Evolutionary conservation across 2,113 vertebrate genomes (phyloP).

Genomic region (Rhynchomys soricoides): DNA sequence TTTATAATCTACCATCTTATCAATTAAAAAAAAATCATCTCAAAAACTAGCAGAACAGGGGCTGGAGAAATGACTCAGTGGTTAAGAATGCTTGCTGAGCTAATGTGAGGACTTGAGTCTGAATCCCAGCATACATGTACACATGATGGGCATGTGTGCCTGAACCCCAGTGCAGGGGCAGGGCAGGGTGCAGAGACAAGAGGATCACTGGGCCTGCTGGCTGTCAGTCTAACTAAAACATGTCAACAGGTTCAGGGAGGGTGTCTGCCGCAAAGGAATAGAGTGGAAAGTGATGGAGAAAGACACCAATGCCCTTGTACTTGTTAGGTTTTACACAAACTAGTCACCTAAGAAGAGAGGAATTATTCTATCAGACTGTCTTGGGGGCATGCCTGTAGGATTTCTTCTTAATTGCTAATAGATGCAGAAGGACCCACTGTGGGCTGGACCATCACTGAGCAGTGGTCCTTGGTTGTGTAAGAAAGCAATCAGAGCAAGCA

Average conservation of each 20-base stretch:
- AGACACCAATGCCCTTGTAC: background rate
- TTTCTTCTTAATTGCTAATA: background rate
- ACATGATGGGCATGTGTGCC: too few relatives aligned
- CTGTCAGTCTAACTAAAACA: background rate
- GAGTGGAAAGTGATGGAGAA: background rate
- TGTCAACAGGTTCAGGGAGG: background rate
- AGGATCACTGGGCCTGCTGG: background rate
- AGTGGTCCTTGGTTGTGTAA: background rate
- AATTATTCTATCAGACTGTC: background rate
- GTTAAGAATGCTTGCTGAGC: too few relatives aligned
- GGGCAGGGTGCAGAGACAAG: background rate
- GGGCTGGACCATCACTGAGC: background rate
- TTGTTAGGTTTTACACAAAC: background rate
- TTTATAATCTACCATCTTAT: constrained; percentile 22
- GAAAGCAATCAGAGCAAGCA: background rate
- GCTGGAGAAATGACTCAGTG: too few relatives aligned
- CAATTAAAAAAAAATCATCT: constrained; percentile 58
- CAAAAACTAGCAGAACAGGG: background rate
- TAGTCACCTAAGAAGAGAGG: background rate
- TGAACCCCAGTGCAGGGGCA: background rate
- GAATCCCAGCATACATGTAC: background rate
- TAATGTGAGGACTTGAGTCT: too few relatives aligned
- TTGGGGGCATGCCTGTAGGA: background rate
- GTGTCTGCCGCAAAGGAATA: background rate
- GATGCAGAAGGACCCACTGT: background rate